Base-by-base conservation (phyloP, 2,888 invertebrate species). In the Malthinus flaveolus region DNA sequence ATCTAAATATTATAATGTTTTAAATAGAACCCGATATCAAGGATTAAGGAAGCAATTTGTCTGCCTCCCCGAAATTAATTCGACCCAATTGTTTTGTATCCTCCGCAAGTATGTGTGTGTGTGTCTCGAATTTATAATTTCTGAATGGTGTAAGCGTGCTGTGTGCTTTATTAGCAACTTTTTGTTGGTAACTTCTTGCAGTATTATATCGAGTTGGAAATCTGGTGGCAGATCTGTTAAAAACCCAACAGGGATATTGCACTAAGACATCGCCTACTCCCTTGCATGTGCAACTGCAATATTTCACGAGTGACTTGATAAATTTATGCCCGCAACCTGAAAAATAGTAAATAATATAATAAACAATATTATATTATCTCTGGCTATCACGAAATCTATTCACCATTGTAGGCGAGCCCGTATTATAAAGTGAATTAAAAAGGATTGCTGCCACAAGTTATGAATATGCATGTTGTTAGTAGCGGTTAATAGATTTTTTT, bases 291-390 rank as follows among this genome's bases (percentile, higher is more conserved):
- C 69, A 65, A 45, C 52, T 33, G 56, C 54, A 57, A 66, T 69
- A 69, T 66, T 61, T 69, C 68, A 67, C 62, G 47, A 46, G 49
- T 44, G 62, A 52, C 61, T 63, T 66, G 66, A 69, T 66, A 63
- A 68, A 68, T 66, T 56, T 57, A 62, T 61, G 58, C 63, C 58
- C 59, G 68, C 66, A 66, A 64, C 61, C 51, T 61, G 66, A 66
- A 68, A 68, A 69, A 67, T 68, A 66, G 64, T 60, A 68, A 69
- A 68, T 66, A 67, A 67, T 68, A 67, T 66, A 66, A 66, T 66
- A 66, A 63, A 64, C 66, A 63, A 64, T 65, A 63, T 66, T 66
- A 66, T 64, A 66, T 65, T 66, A 66, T 68, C 66, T 66, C 61
- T 60, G 50, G 46, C 56, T 62, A 65, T 65, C 67, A 66, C 68